A percentile compares a stretch with the other conserved stretches of the same genome.
Evolutionary conservation across 2,888 invertebrate genomes (phyloP).

Genomic region (Mesochorus sp.): DNA sequence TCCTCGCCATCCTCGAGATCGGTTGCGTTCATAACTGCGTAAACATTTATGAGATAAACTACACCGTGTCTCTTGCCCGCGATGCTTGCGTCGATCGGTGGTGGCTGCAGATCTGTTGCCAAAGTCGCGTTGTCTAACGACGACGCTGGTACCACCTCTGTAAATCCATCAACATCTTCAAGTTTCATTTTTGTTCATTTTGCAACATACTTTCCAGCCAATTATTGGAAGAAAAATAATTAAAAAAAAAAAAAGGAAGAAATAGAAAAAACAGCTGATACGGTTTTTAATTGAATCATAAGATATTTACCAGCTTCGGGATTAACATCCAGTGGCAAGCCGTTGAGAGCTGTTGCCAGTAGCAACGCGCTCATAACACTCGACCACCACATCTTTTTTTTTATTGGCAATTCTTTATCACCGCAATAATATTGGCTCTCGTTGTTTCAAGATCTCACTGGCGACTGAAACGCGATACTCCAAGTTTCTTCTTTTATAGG

Average conservation of each 20-base stretch:
- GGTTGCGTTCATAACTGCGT: conserved; percentile 74
- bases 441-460: conserved; percentile 33
- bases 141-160: conserved; percentile 51
- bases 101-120: conserved; percentile 72
- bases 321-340: conserved; percentile 66
- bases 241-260: not conserved
- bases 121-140: conserved; percentile 63
- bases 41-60: conserved; percentile 77
- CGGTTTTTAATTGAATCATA: no score
- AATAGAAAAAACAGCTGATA: not conserved
- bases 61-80: conserved; percentile 61
- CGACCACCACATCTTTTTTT: conserved; percentile 67
- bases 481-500: conserved; percentile 63
- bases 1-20: conserved; percentile 71
- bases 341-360: conserved; percentile 63
- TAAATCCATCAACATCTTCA: not conserved
- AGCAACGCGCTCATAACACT: conserved; percentile 68
- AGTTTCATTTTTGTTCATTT: not conserved
- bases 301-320: conserved; percentile 66
- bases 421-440: not conserved
- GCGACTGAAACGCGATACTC: conserved; percentile 45
- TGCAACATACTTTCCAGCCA: not conserved
- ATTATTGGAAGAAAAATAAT: not conserved
- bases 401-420: conserved; percentile 5
- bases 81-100: conserved; percentile 61